Base-by-base conservation (phyloP, 2,888 invertebrate species). In the Drosophila cracens region DNA sequence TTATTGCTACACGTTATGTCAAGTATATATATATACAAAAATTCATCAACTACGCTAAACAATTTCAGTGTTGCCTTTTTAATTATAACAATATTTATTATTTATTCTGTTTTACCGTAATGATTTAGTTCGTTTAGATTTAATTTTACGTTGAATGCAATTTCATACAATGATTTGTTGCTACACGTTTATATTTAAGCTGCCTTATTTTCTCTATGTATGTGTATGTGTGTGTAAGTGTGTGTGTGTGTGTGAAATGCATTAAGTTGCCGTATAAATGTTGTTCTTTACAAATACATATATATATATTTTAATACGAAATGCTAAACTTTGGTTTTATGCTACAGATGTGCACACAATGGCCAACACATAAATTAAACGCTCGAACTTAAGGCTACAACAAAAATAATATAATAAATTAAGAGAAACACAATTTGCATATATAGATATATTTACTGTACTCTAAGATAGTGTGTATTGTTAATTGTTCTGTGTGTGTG, bases 31-130 rank as follows among this genome's bases (percentile, higher is more conserved):
- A 78, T 81, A 81, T 80, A 89, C 88, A 90, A 90, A 90, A 90
- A 82, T 85, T 90, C 90, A 90, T 88, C 85, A 89, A 90, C 90
- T 91, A 90, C 86, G 70, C 87, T 90, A 91, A 92, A 91, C 89
- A 90, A 90, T 89, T 87, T 90, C 78, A 83, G 82, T 87, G 74
- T 80, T 70, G 75, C 72, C 62, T 25, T 64, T 79, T 75, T 79
- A 84, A 81, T 84, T 83, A 80, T 85, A 87, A 87, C 87, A 90
- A 86, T 87, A 87, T 74, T 73, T 70, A 65, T 58, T 53, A 62
- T 80, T 74, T 79, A 74, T 83, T 80, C 61, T 61, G 57, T 64
- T 82, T 61, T 38, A 38, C 68, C 43, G 68, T 74, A 70, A 76
- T 83, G 64, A 66, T 82, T 75, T 74, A 74, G 67, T 70, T 71